Base-by-base conservation (phyloP, 1,140 invertebrate species). In the Samia ricini region DNA sequence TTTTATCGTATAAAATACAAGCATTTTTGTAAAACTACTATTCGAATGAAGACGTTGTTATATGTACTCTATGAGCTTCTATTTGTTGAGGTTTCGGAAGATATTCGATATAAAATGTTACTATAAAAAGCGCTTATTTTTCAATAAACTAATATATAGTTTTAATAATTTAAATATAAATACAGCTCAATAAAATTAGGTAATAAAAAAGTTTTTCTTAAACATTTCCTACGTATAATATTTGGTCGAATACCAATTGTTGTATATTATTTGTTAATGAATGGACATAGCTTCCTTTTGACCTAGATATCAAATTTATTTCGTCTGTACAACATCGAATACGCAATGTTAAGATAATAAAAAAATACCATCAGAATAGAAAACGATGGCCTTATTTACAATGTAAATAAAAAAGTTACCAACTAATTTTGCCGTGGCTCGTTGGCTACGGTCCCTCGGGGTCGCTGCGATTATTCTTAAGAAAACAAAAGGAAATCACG, bases 381-480 rank as follows among this genome's bases (percentile, higher is more conserved):
- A 59, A 36, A 19, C 6, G 50, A 64, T 54, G 48, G 36, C 29
- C 51, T 60, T 60, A 26, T 64, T 56, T 63, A 60, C 56, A 64
- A 64, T 59, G 63, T 65, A 60, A 60, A 60, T 63, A 60, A 67
- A 42, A 65, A 61, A 69, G 60, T 59, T 69, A 59, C 60, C 52
- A 68, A 56, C 54, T 65, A 69, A 71, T 69, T 66, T 72, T 61
- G 48, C 54, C 42, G 52, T 59, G 60, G 60, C 61, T 66, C 65
- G 50, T 69, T 66, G 58, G 15, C 58, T 66, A 48, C 33, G 51
- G 60, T 62, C 64, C 64, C 72, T 54, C 64, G 52, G 69, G 56
- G 33, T 76, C 64, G 60, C 56, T 68, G 69, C 69, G 72, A 76
- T 81, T 77, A 77, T 73, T 83, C 68, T 71, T 78, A 56, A 57